Conservation (phyloP, 2,797 vertebrate genomes). For the Pseudotriccus pelzelni region DNA sequence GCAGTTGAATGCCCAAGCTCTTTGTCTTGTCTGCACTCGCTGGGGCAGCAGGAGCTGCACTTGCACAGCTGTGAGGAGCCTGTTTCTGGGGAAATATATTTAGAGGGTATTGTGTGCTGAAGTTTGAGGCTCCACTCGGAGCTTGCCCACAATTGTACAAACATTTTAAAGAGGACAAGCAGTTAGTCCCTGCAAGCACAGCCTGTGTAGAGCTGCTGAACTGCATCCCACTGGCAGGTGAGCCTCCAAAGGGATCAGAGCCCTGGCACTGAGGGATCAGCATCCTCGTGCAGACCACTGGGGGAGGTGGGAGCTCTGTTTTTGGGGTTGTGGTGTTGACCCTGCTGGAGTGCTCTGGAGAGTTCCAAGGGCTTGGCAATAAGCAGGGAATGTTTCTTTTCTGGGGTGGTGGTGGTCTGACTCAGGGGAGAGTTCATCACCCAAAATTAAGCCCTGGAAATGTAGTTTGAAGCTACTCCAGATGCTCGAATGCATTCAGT, state of each 20-base stretch:
- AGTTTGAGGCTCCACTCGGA: background rate
- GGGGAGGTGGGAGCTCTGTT: background rate
- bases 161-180: background rate
- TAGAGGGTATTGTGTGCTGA: background rate
- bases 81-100: background rate
- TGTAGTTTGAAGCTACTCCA: background rate
- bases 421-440: background rate
- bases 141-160: background rate
- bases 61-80: constrained; percentile 1
- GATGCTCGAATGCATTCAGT: background rate
- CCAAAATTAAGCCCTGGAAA: background rate
- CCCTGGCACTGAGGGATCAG: background rate
- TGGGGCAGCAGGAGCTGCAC: background rate
- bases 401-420: background rate
- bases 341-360: background rate
- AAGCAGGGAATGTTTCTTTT: background rate
- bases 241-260: background rate
- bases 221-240: background rate
- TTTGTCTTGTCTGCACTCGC: background rate
- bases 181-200: no score
- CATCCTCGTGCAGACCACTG: accelerated
- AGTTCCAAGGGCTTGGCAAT: background rate
- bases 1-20: background rate
- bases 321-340: background rate
- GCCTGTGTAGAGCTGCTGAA: background rate